Evolutionary conservation across 2,797 vertebrate genomes (phyloP), one percentile per base, ranked within the genome.

Genomic region (Betta splendens): DNA sequence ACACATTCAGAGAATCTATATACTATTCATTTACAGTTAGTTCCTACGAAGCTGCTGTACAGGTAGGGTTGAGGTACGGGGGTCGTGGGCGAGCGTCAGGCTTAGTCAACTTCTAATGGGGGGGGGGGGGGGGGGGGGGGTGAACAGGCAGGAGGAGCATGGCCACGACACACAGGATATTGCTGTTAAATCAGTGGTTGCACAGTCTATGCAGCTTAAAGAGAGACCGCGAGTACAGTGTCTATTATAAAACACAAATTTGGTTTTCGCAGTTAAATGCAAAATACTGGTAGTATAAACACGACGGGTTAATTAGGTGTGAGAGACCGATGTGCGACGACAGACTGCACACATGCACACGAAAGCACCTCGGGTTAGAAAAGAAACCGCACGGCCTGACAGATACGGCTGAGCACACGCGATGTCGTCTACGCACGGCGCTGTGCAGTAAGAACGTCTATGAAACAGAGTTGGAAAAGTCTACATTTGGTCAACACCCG

Each of bases 331-430:
- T 52, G 79, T 84, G 81, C 69, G 54, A 69, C 84, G 85, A 77
- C 80, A 71, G 66, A 71, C 81, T 79, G 80, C 80, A 83, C 83
- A 88, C 88, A 89, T 89, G 87, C 89, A 86, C 85, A 89, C 83
- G 52, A 81, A 89, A 90, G 88, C 89, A 91, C 88, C 89, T 83
- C 85, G 69, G 77, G 76, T 83, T 85, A 47, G 56, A 85, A 89
- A 89, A 80, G 42, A 81, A 87, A 84, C 80, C 68, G 74, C 80
- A 88, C 84, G 87, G 70, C 71, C 79, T 45, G 83, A 83, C 87
- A 84, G 68, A 77, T 83, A 88, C 80, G 51, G 10, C 75, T 68
- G 73, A 86, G 64, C 74, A 38, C 70, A 86, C 65, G 68, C 76
- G 72, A 80, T 78, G 79, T 70, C 79, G 82, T 85, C 81, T 84